phyloP scores from a whole-genome alignment of 2,888 invertebrate species.

The Mamestra brassicae region DNA sequence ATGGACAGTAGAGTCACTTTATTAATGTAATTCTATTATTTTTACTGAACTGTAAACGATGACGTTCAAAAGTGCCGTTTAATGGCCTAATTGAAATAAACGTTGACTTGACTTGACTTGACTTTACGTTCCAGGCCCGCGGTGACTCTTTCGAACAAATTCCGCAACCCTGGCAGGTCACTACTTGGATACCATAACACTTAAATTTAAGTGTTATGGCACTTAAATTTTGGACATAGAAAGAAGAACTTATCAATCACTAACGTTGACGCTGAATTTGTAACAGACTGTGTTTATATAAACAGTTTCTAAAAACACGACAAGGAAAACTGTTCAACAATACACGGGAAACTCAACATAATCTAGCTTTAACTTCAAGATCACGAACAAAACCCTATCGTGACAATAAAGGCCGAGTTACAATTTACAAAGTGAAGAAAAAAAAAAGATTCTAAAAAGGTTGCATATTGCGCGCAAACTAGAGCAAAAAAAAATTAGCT shows the following conservation, averaged over 20 bases:
- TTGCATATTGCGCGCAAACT: conserved; percentile 64
- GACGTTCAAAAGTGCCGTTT: too few relatives aligned
- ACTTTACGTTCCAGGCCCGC: too few relatives aligned
- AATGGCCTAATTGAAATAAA: too few relatives aligned
- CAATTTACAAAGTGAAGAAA: conserved; percentile 11
- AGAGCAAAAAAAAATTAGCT: conserved; percentile 67
- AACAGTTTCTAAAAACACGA: not conserved
- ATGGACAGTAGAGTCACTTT: too few relatives aligned
- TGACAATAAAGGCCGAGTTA: conserved; percentile 27
- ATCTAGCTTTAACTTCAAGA: conserved; percentile 7
- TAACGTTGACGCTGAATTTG: not conserved
- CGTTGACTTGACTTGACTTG: too few relatives aligned
- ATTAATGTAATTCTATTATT: too few relatives aligned
- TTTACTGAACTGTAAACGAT: too few relatives aligned
- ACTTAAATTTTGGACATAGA: not conserved
- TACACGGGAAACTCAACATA: not conserved
- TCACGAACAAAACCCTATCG: conserved; percentile 14
- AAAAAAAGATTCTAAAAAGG: conserved; percentile 61
- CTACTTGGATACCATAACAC: not conserved
- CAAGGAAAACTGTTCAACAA: not conserved
- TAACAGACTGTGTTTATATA: not conserved
- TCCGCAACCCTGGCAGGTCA: too few relatives aligned
- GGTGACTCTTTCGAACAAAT: too few relatives aligned
- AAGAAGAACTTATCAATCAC: not conserved
- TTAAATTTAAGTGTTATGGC: not conserved